Base-by-base conservation (phyloP, 2,888 invertebrate species). In the Oithona nana region DNA sequence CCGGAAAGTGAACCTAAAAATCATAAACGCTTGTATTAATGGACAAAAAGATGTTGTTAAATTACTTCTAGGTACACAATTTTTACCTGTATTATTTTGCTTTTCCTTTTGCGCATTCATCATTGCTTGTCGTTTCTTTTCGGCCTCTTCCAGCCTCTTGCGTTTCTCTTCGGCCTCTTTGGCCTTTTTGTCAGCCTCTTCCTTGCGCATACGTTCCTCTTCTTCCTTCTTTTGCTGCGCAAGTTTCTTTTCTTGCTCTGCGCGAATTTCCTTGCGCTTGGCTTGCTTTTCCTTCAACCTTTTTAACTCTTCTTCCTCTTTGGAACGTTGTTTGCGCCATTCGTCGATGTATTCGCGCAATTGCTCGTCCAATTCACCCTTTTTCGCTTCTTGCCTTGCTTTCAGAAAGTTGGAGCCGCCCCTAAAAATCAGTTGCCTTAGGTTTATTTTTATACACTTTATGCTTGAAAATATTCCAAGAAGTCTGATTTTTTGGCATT, bases 211-310 rank as follows among this genome's bases (percentile, higher is more conserved):
- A 74, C 88, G 85, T 73, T 94, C 94, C 73, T 95, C 94, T 72
- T 93, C 90, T 72, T 87, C 86, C 80, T 89, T 88, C 80, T 90
- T 92, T 76, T 87, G 84, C 76, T 88, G 89, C 70, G 89, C 87
- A 83, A 93, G 82, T 76, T 88, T 85, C 76, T 88, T 87, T 77
- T 95, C 94, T 77, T 95, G 93, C 76, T 93, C 92, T 72, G 88
- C 90, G 73, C 94, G 85, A 72, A 89, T 62, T 68, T 83, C 81
- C 80, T 90, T 89, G 78, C 89, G 86, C 80, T 89, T 90, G 73
- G 89, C 88, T 79, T 94, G 94, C 77, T 93, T 92, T 75, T 94
- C 93, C 80, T 94, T 95, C 74, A 94, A 82, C 74, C 85, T 86
- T 76, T 88, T 89, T 75, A 94, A 83, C 75, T 95, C 94, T 71